phyloP scores from a whole-genome alignment of 1,140 invertebrate genomes.

The Magallana ariakensis region DNA sequence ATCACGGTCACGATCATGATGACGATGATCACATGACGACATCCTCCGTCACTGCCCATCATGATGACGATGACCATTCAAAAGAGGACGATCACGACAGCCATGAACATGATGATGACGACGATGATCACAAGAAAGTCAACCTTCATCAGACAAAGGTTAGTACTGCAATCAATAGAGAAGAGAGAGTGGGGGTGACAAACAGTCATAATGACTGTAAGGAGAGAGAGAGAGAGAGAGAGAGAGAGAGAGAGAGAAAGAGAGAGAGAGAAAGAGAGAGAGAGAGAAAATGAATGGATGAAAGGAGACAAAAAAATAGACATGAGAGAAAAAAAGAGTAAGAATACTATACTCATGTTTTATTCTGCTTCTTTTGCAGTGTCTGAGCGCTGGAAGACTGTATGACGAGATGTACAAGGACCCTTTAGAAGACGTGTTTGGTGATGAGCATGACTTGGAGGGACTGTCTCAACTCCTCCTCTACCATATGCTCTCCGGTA shows the following conservation, averaged over 20 bases:
- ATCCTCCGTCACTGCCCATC: neutral
- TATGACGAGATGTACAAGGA: conserved; percentile 23
- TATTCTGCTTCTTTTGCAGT: neutral
- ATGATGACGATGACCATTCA: neutral
- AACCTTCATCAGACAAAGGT: neutral
- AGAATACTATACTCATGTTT: no score
- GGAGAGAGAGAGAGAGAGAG: no score
- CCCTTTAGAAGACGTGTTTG: neutral
- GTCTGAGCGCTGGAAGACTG: neutral
- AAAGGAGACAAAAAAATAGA: no score
- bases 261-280: no score
- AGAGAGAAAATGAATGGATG: no score
- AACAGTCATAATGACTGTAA: no score
- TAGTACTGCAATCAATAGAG: neutral
- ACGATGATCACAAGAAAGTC: neutral
- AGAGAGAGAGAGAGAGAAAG: no score
- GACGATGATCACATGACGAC: conserved; percentile 14
- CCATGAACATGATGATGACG: conserved; percentile 5
- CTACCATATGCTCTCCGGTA: neutral
- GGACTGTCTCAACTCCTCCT: conserved; percentile 3
- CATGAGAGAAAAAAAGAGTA: no score
- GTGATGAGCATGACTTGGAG: conserved; percentile 18
- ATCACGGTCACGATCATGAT: conserved; percentile 10
- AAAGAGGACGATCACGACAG: neutral
- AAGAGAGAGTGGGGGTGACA: no score